These are phyloP conservation scores for Tipula confusa DNA, from an alignment of 2,888 invertebrate genomes.

Conservation along the genomic window DNA sequence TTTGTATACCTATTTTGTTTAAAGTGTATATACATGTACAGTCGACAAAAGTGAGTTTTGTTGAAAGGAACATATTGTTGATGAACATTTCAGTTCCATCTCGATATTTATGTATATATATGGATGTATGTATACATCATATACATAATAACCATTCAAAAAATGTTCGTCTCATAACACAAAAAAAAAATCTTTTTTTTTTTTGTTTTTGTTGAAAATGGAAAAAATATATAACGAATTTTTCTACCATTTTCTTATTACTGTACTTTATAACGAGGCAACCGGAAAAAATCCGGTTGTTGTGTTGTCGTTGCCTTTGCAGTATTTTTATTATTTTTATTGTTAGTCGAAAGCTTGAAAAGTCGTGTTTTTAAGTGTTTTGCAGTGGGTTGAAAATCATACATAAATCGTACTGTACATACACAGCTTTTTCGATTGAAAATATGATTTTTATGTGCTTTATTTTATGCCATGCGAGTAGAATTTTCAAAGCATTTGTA, in stretches of 20 bases:
- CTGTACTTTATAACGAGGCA: background rate
- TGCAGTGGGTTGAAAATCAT: background rate
- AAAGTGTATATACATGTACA: background rate
- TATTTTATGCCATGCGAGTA: background rate
- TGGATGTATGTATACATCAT: background rate
- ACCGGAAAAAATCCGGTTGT: background rate
- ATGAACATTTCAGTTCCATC: background rate
- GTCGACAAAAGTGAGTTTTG: background rate
- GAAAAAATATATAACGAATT: background rate
- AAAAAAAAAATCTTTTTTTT: no score
- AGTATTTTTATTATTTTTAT: background rate
- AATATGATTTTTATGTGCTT: background rate
- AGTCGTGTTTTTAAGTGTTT: background rate
- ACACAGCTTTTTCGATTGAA: background rate
- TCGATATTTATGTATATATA: background rate
- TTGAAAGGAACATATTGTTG: background rate
- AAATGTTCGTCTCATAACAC: background rate
- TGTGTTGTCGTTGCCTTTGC: background rate
- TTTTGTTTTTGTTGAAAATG: background rate
- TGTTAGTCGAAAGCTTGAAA: background rate
- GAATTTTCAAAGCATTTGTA: background rate
- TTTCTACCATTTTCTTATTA: background rate
- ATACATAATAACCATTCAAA: slow-evolving; percentile 4
- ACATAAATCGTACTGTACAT: background rate
- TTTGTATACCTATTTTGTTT: background rate